phyloP scores from a whole-genome alignment of 1,140 invertebrate genomes.

The Lucilia cuprina region DNA sequence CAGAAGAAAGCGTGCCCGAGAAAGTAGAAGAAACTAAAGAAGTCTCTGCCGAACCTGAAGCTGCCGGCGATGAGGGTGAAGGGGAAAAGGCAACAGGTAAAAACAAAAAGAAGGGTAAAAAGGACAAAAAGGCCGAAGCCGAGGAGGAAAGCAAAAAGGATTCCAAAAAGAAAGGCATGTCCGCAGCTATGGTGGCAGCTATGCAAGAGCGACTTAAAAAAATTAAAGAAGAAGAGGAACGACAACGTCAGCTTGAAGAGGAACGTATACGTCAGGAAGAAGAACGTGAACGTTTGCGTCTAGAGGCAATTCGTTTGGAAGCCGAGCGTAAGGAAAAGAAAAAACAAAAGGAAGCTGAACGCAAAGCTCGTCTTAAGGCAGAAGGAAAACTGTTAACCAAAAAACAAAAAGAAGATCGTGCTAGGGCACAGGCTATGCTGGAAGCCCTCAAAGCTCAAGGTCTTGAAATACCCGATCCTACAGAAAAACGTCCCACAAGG shows the following conservation, averaged over 20 bases:
- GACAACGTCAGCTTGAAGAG: slow-evolving; percentile 78
- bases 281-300: slow-evolving; percentile 74
- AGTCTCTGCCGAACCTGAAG: slow-evolving; percentile 55
- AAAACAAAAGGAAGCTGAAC: slow-evolving; percentile 95
- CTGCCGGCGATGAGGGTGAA: slow-evolving; percentile 60
- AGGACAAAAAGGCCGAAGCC: slow-evolving; percentile 66
- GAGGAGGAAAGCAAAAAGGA: slow-evolving; percentile 67
- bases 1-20: slow-evolving; percentile 46
- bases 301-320: slow-evolving; percentile 80
- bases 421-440: slow-evolving; percentile 85
- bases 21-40: slow-evolving; percentile 53
- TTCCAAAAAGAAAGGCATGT: slow-evolving; percentile 71
- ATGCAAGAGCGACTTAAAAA: slow-evolving; percentile 90
- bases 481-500: slow-evolving; percentile 73
- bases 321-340: slow-evolving; percentile 89
- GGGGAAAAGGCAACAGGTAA: slow-evolving; percentile 57
- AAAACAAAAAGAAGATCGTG: slow-evolving; percentile 90
- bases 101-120: slow-evolving; percentile 69
- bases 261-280: slow-evolving; percentile 78
- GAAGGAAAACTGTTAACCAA: slow-evolving; percentile 93
- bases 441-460: slow-evolving; percentile 88
- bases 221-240: slow-evolving; percentile 90
- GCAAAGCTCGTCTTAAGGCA: slow-evolving; percentile 89
- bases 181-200: slow-evolving; percentile 78
- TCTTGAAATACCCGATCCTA: slow-evolving; percentile 69